phyloP scores from a whole-genome alignment of 2,797 vertebrate genomes.

The Chelidonichthys spinosus region DNA sequence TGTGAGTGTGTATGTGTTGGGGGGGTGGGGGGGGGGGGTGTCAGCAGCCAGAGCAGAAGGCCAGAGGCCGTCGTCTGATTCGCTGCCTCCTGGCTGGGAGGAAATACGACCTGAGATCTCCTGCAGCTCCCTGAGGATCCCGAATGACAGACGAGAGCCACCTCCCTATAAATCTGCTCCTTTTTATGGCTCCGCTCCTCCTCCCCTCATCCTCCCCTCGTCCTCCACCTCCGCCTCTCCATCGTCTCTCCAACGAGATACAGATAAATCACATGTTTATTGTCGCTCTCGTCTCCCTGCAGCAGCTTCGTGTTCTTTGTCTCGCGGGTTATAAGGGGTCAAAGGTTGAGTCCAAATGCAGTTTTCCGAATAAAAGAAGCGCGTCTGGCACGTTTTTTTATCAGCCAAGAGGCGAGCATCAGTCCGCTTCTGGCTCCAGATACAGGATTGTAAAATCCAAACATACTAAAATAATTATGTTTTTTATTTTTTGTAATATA shows the following conservation, averaged over 20 bases:
- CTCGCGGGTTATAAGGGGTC: conserved; percentile 37
- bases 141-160: conserved; percentile 77
- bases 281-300: conserved; percentile 42
- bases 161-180: conserved; percentile 81
- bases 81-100: conserved; percentile 28
- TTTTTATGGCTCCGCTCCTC: conserved; percentile 80
- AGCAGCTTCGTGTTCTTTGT: conserved; percentile 19
- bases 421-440: not conserved
- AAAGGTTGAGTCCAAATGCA: conserved; percentile 37
- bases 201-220: conserved; percentile 48
- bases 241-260: conserved; percentile 64
- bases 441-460: not conserved
- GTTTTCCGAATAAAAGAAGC: not conserved
- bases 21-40: too few relatives aligned
- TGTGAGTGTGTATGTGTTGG: too few relatives aligned
- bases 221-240: conserved; percentile 66
- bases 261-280: conserved; percentile 81
- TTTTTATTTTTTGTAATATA: not conserved
- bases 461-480: not conserved
- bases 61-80: too few relatives aligned
- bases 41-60: too few relatives aligned
- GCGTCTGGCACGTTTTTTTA: conserved; percentile 24
- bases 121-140: conserved; percentile 76
- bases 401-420: not conserved
- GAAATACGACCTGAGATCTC: conserved; percentile 83